A percentile compares a stretch with the other conserved stretches of the same genome.
Evolutionary conservation across 2,888 invertebrate species (phyloP).

Genomic region (Leucoptera coffeella): DNA sequence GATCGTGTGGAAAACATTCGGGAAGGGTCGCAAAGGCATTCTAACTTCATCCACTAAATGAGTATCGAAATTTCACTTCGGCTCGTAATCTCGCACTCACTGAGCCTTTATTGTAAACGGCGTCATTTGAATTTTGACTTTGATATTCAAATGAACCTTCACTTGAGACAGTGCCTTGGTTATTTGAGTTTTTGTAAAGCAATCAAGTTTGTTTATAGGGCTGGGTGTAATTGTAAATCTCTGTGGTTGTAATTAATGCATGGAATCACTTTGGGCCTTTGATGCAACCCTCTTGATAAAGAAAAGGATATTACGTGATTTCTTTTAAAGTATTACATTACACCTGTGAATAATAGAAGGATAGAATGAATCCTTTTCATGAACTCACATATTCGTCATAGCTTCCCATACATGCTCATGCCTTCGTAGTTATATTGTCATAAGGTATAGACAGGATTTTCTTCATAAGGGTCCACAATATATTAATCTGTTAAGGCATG

Average conservation of each 20-base stretch:
- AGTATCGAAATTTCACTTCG: conserved; percentile 53
- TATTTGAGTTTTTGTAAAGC: conserved; percentile 54
- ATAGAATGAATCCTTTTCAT: too few species aligned
- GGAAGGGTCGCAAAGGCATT: conserved; percentile 29
- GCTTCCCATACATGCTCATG: too few species aligned
- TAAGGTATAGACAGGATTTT: too few species aligned
- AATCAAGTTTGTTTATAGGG: conserved; percentile 52
- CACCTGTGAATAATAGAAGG: too few species aligned
- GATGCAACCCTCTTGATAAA: conserved; percentile 18
- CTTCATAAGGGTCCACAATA: too few species aligned
- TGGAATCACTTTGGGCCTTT: conserved; percentile 34
- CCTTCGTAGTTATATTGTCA: too few species aligned
- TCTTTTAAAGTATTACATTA: too few species aligned
- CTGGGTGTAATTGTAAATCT: conserved; percentile 48
- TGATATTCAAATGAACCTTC: conserved; percentile 51
- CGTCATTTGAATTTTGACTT: conserved; percentile 53
- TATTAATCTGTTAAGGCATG: too few species aligned
- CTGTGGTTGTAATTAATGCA: conserved; percentile 46
- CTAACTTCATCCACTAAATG: conserved; percentile 45
- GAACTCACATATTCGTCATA: too few species aligned
- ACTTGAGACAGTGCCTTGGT: conserved; percentile 53
- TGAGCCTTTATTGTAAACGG: conserved; percentile 51
- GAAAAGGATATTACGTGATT: too few species aligned
- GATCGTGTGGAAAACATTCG: too few species aligned
- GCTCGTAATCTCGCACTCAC: conserved; percentile 45